Evolutionary conservation across 2,113 vertebrate genomes (phyloP), one percentile per base, ranked within the genome.

Genomic region (Pygoscelis adeliae): DNA sequence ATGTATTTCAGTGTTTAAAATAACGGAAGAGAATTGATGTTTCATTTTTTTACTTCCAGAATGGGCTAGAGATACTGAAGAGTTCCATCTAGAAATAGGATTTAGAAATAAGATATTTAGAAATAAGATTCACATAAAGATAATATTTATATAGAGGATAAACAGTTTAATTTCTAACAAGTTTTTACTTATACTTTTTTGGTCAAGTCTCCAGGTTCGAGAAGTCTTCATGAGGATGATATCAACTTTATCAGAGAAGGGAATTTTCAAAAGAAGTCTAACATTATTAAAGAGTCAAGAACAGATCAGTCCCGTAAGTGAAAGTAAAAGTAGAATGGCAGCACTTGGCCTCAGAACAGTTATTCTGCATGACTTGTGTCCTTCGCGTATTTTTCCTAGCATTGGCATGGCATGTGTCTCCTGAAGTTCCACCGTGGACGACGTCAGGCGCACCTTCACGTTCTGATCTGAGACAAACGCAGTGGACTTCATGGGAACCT

Each of bases 151-250:
- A 6, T 30, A 26, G 22, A 52, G 8, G 36, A 42, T 12, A 25
- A 80, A 29, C 16, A 36, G 5, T 46, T 81, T 17, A 11, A 79
- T 79, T 91, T 76, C 44, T 80, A 59, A 53, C 5, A 85, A 46
- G 15, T 10, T 87, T 72, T 87, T 94, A 10, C 20, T 70, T 40
- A 7, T 4, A 1, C 6, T 27, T 47, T 76, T 56, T 88, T 58
- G 59, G n/a, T 52, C 0, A 92, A 98, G 98, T 72, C 70, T 82
- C 17, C 96, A 97, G 89, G 65, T 23, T 87, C 93, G 81, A 61
- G 71, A 52, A 90, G 55, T 15, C 42, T 88, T 92, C 9, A 5
- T 49, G 42, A 94, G 80, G 63, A 77, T 72, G 79, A 59, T 19
- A 8, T 8, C 18, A 34, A 15, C 29, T 27, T 89, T 30, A 58